Percentiles rank a stretch among this genome's conserved stretches.
These are phyloP conservation scores for Odontothrips loti DNA, from an alignment of 2,888 invertebrate genomes.

Conservation along the genomic window DNA sequence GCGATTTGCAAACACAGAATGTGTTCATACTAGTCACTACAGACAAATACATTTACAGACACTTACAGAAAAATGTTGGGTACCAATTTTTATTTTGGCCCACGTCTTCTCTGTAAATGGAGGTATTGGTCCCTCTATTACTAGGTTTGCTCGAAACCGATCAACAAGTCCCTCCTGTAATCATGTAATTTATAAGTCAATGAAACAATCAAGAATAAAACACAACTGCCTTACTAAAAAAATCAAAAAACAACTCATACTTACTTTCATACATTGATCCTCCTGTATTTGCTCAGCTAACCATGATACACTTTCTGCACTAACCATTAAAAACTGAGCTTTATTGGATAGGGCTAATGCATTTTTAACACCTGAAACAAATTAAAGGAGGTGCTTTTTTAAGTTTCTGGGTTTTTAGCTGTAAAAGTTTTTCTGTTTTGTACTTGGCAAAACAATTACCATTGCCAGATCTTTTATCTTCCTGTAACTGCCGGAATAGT, in stretches of 20 bases:
- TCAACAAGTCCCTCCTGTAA: slow-evolving; percentile 57
- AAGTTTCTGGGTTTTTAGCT: slow-evolving; percentile 38
- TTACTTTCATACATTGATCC: too few relatives aligned
- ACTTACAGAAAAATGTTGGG: slow-evolving; percentile 59
- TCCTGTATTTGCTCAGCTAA: slow-evolving; percentile 55
- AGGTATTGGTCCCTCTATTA: slow-evolving; percentile 65
- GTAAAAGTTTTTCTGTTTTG: slow-evolving; percentile 45
- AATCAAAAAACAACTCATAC: too few relatives aligned
- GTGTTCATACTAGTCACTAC: slow-evolving; percentile 11
- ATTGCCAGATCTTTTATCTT: slow-evolving; percentile 42
- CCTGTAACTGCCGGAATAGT: slow-evolving; percentile 58
- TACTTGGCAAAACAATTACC: slow-evolving; percentile 40
- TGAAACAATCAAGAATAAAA: neutral
- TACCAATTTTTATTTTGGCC: slow-evolving; percentile 61
- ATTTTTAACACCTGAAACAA: slow-evolving; percentile 40
- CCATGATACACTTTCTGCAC: slow-evolving; percentile 70
- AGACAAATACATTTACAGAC: too few relatives aligned
- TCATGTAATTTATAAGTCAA: slow-evolving; percentile 30
- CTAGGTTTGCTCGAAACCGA: slow-evolving; percentile 87
- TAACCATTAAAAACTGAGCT: slow-evolving; percentile 80
- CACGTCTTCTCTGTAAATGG: slow-evolving; percentile 78
- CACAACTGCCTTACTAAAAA: too few relatives aligned
- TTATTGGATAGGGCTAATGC: slow-evolving; percentile 70
- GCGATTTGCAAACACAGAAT: neutral
- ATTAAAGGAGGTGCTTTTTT: slow-evolving; percentile 37